Percentiles rank a stretch among this genome's conserved stretches.
phyloP scores from a whole-genome alignment of 2,888 invertebrate genomes.

The Agrilus cyanescens region DNA sequence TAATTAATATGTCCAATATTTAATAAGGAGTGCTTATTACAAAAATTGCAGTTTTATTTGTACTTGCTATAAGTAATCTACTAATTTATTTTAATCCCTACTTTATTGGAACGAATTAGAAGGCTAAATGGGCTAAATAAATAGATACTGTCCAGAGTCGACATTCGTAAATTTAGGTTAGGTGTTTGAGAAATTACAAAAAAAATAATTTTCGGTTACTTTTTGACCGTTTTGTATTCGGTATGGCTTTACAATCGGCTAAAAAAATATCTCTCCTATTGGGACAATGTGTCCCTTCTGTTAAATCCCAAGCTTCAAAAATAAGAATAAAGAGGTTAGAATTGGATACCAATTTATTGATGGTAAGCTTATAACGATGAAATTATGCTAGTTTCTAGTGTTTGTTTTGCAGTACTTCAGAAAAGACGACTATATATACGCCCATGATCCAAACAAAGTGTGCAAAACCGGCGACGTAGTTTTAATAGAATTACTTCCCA shows the following conservation, averaged over 20 bases:
- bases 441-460: slow-evolving; percentile 62
- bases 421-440: slow-evolving; percentile 59
- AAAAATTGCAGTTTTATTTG: too few relatives aligned
- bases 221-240: too few relatives aligned
- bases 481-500: slow-evolving; percentile 59
- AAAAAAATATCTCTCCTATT: slow-evolving; percentile 46
- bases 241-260: slow-evolving; percentile 33
- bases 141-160: too few relatives aligned
- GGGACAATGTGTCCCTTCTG: slow-evolving; percentile 68
- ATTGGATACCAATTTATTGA: slow-evolving; percentile 61
- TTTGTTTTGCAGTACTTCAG: slow-evolving; percentile 58
- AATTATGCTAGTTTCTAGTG: neutral
- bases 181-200: too few relatives aligned
- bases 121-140: too few relatives aligned
- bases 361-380: slow-evolving; percentile 44
- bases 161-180: too few relatives aligned
- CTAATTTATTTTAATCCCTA: too few relatives aligned
- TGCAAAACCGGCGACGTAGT: slow-evolving; percentile 79
- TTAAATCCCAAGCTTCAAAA: slow-evolving; percentile 68
- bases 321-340: slow-evolving; percentile 63
- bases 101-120: too few relatives aligned
- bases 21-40: too few relatives aligned
- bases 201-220: too few relatives aligned
- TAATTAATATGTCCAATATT: too few relatives aligned
- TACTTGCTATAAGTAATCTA: too few relatives aligned